Evolutionary conservation across 2,888 invertebrate species (phyloP).

Genomic region (Didymodactylos carnosus): DNA sequence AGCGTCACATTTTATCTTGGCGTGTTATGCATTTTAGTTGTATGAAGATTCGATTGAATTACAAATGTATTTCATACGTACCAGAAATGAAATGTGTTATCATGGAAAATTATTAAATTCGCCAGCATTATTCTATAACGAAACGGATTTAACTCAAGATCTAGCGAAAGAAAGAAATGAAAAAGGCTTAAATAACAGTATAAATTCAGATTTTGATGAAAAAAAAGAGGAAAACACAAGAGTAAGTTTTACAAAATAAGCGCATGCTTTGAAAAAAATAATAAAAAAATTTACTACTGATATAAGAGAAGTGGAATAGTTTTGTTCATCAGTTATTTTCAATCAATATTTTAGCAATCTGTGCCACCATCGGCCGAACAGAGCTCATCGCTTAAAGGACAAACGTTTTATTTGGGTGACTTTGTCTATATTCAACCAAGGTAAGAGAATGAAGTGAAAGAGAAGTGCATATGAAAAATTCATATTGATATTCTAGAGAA

Average conservation of each 20-base stretch:
- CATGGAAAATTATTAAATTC: slow-evolving; percentile 59
- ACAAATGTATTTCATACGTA: slow-evolving; percentile 63
- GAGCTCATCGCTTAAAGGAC: slow-evolving; percentile 44
- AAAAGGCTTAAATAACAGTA: slow-evolving; percentile 76
- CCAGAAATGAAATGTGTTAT: slow-evolving; percentile 47
- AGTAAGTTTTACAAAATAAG: slow-evolving; percentile 58
- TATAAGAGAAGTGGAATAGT: too few relatives aligned
- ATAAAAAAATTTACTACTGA: too few relatives aligned
- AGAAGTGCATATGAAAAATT: slow-evolving; percentile 26
- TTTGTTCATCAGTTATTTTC: not conserved
- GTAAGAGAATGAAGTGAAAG: slow-evolving; percentile 22
- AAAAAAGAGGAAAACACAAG: slow-evolving; percentile 38
- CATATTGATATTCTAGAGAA: too few relatives aligned
- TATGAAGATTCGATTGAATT: slow-evolving; percentile 61
- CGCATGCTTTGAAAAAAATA: too few relatives aligned
- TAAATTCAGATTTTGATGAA: slow-evolving; percentile 26
- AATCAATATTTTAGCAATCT: not conserved
- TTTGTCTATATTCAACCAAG: slow-evolving; percentile 58
- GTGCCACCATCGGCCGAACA: slow-evolving; percentile 22
- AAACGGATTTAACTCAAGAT: not conserved
- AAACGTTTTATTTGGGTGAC: slow-evolving; percentile 60
- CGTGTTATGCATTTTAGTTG: not conserved
- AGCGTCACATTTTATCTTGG: not conserved
- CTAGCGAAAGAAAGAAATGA: slow-evolving; percentile 44
- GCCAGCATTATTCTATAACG: slow-evolving; percentile 60